Evolutionary conservation across 2,888 invertebrate genomes (phyloP), one percentile per base, ranked within the genome.

Genomic region (Xestobium rufovillosum): DNA sequence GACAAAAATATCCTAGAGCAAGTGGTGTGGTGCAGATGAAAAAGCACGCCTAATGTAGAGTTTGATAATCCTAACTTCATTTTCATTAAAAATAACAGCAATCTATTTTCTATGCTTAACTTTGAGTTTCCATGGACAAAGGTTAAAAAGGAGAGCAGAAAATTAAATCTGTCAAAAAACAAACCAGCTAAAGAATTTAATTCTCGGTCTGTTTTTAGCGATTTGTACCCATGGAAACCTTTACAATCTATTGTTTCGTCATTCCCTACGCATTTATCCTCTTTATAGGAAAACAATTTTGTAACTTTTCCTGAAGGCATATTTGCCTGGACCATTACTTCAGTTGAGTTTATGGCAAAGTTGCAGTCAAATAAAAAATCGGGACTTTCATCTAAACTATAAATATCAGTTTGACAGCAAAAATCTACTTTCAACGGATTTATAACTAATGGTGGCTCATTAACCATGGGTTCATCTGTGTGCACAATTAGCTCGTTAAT

Each of bases 71-170:
- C 23, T 8, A 19, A n/a, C 23, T n/a, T 19, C 23, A 19, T 19
- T 19, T 19, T 19, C 23, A 19, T 19, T 19, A 19, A n/a, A 19
- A 19, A 19, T 19, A 19, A 8, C 23, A 19, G n/a, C n/a, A 19
- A 19, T 19, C 23, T 6, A 19, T 19, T n/a, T 19, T 19, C n/a
- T 8, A 19, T 19, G 23, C n/a, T 19, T 6, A 19, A 8, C n/a
- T 19, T 19, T 19, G 6, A 6, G n/a, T 19, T 19, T 19, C 23
- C 23, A n/a, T 19, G 23, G 6, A 19, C 23, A 8, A 19, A 19
- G 23, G 6, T 19, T 19, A 19, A 19, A 6, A 19, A n/a, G 6
- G n/a, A 8, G 6, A 19, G n/a, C 6, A 19, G n/a, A n/a, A n/a
- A n/a, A 19, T 19, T 19, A 19, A 19, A 19, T 19, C 6, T 19